Percentiles rank a stretch among this genome's conserved stretches.
Conservation (phyloP, 2,888 invertebrate genomes). For the Margaritifera margaritifera region DNA sequence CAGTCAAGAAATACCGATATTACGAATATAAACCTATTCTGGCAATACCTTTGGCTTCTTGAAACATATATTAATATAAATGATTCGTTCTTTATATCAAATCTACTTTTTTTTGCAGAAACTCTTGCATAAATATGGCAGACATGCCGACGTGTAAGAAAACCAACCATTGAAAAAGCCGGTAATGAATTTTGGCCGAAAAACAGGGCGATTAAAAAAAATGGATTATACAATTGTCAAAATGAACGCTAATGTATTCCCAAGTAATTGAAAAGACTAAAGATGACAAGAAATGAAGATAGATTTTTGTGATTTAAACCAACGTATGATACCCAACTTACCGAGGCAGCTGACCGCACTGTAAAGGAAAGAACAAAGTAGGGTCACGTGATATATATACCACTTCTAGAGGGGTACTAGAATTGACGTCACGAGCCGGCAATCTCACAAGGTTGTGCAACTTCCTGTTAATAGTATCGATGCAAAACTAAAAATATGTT, state of each 20-base stretch:
- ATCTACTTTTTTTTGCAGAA: too few relatives aligned
- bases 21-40: too few relatives aligned
- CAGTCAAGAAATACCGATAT: too few relatives aligned
- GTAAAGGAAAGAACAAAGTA: conserved; percentile 48
- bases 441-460: conserved; percentile 19
- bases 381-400: conserved; percentile 60
- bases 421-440: conserved; percentile 51
- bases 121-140: too few relatives aligned
- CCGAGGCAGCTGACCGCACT: conserved; percentile 37
- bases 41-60: too few relatives aligned
- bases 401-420: conserved; percentile 45
- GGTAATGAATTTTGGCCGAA: too few relatives aligned
- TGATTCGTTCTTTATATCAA: too few relatives aligned
- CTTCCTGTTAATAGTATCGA: conserved; percentile 4
- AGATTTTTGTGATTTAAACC: neutral
- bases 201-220: neutral
- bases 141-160: too few relatives aligned
- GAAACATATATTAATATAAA: too few relatives aligned
- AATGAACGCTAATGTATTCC: neutral
- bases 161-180: too few relatives aligned
- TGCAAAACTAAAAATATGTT: too few relatives aligned
- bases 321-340: conserved; percentile 13
- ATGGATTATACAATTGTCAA: neutral
- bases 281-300: neutral
- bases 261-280: neutral